A percentile compares a stretch with the other conserved stretches of the same genome.
Conservation (phyloP, 2,888 invertebrate genomes). For the Diarsia brunnea region DNA sequence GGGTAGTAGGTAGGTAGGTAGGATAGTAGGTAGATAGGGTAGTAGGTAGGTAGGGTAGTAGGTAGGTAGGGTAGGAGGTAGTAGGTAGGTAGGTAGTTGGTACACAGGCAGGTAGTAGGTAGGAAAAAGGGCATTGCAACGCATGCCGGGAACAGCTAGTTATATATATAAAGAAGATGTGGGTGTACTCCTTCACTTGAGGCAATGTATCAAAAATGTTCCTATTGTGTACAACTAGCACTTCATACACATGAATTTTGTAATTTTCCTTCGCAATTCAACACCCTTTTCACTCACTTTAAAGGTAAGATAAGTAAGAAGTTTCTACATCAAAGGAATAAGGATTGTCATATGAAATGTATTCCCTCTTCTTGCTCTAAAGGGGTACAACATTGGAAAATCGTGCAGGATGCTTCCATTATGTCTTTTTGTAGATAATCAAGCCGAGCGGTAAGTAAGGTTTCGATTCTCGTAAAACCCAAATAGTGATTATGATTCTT, state of each 20-base stretch:
- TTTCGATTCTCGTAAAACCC: not conserved
- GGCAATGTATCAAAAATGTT: not conserved
- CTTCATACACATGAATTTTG: not conserved
- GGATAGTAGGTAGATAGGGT: too few species aligned
- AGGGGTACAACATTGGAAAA: not conserved
- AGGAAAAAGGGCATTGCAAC: too few species aligned
- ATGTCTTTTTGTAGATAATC: not conserved
- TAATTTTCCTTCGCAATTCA: not conserved
- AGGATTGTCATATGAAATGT: conserved; percentile 3
- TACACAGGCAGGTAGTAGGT: too few species aligned
- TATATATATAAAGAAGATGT: too few species aligned
- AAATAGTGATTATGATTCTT: not conserved
- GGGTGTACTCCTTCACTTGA: too few species aligned
- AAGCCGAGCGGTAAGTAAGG: not conserved
- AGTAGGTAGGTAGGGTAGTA: too few species aligned
- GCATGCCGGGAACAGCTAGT: too few species aligned
- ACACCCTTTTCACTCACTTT: not conserved
- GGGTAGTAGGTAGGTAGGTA: too few species aligned
- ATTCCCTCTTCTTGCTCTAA: not conserved
- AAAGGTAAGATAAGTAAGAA: conserved; percentile 3
- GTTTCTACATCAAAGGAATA: not conserved
- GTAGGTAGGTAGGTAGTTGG: too few species aligned
- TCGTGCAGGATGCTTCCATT: not conserved
- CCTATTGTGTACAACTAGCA: not conserved
- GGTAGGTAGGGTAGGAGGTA: too few species aligned